Evolutionary conservation across 2,797 vertebrate species (phyloP).

Genomic region (Parambassis ranga): DNA sequence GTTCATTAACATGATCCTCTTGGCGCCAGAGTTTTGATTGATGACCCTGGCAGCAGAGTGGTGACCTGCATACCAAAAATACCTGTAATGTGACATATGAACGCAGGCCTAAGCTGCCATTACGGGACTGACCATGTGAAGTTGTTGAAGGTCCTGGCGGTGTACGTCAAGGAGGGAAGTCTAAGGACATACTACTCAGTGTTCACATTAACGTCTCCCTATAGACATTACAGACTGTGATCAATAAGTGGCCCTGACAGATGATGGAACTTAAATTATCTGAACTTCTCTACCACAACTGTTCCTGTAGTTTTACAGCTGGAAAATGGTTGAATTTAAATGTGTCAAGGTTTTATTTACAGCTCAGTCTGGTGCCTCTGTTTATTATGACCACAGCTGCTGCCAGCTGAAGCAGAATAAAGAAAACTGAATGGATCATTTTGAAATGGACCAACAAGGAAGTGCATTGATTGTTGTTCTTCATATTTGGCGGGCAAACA

Average conservation of each 20-base stretch:
- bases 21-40: neutral
- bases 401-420: too few species aligned
- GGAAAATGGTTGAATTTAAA: too few species aligned
- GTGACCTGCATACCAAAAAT: conserved; percentile 10
- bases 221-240: neutral
- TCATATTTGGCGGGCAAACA: too few species aligned
- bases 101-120: conserved; percentile 2
- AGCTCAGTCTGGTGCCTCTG: too few species aligned
- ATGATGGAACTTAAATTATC: conserved; percentile 15
- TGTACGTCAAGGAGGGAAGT: neutral
- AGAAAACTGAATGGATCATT: too few species aligned
- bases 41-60: neutral
- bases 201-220: neutral
- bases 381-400: too few species aligned
- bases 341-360: too few species aligned
- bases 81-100: neutral
- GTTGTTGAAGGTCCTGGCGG: neutral
- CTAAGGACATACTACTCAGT: conserved; percentile 5
- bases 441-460: too few species aligned
- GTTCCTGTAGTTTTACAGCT: conserved; percentile 8
- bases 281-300: conserved; percentile 22
- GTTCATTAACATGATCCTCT: neutral
- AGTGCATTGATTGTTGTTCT: too few species aligned
- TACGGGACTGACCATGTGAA: neutral
- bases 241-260: conserved; percentile 15